Evolutionary conservation across 2,888 invertebrate genomes (phyloP), one percentile per base, ranked within the genome.

Genomic region (Leptinotarsa juncta): DNA sequence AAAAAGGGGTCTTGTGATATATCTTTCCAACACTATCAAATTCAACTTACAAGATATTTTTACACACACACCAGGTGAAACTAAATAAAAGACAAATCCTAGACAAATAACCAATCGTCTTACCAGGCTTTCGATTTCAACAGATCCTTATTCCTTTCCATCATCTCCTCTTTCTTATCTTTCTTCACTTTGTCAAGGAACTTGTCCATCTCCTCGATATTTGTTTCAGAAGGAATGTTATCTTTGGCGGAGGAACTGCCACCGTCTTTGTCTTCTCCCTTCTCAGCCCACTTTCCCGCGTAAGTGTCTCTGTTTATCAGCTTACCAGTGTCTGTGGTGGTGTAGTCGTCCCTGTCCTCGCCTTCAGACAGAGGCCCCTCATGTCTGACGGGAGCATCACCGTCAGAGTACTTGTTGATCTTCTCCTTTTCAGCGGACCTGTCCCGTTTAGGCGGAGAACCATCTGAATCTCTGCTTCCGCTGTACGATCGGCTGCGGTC

Each of bases 281-380:
- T 91, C 73, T 91, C 92, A 0, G 91, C 91, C 92, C 92, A 92
- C 84, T 92, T 92, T 4, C 92, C 92, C 81, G 91, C 92, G 82
- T 91, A 92, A 79, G 91, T 90, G 85, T 92, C 92, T 70, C 92
- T 86, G 53, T 86, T 86, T 16, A 80, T 74, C 53, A 78, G 67
- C 67, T 81, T 80, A n/a, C 72, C 77, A 50, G 76, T 76, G 67
- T 75, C 80, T 23, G 80, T 82, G 57, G 81, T 84, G 62, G 84
- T 85, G 76, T 89, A 89, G 82, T 91, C 91, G 80, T 90, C 90
- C 60, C 91, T 86, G 78, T 90, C 91, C 80, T 91, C 91, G 14
- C 91, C 91, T 82, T 91, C 91, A 79, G 90, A 90, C 72, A 91
- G 83, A 3, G 91, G 90, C 18, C 90, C 91, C 73, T 90, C 90